phyloP scores from a whole-genome alignment of 2,888 invertebrate species.

The Sphinx pinastri region DNA sequence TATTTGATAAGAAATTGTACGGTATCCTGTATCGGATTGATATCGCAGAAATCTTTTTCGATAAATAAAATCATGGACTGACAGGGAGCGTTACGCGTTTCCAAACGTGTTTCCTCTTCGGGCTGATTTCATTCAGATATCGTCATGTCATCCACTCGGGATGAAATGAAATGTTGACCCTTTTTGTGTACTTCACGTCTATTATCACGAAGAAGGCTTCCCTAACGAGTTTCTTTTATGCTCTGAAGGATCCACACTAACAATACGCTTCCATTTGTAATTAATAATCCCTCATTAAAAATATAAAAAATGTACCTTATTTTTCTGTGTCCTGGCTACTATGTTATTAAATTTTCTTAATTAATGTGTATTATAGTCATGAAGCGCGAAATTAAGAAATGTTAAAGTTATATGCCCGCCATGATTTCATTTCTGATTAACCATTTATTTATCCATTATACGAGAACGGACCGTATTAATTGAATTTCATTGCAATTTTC shows the following conservation, averaged over 20 bases:
- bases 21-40: slow-evolving; percentile 17
- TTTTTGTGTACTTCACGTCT: slow-evolving; percentile 59
- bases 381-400: not conserved
- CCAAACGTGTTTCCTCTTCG: slow-evolving; percentile 27
- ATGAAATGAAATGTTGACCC: slow-evolving; percentile 64
- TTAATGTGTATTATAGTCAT: slow-evolving; percentile 3
- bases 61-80: slow-evolving; percentile 27
- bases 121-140: slow-evolving; percentile 53
- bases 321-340: not conserved
- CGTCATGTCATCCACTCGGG: slow-evolving; percentile 58
- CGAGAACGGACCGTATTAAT: no score
- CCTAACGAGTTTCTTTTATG: slow-evolving; percentile 69
- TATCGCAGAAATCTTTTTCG: slow-evolving; percentile 21
- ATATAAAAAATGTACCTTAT: slow-evolving; percentile 13
- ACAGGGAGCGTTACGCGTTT: slow-evolving; percentile 24
- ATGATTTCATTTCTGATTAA: not conserved
- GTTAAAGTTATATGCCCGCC: not conserved
- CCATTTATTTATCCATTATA: not conserved
- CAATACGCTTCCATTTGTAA: slow-evolving; percentile 62
- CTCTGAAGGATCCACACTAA: slow-evolving; percentile 59
- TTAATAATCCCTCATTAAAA: slow-evolving; percentile 50
- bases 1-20: slow-evolving; percentile 19
- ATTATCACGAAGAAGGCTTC: slow-evolving; percentile 62
- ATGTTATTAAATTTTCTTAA: slow-evolving; percentile 20
- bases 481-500: no score